Evolutionary conservation across 2,888 invertebrate species (phyloP), one percentile per base, ranked within the genome.

Genomic region (Phlogophora meticulosa): DNA sequence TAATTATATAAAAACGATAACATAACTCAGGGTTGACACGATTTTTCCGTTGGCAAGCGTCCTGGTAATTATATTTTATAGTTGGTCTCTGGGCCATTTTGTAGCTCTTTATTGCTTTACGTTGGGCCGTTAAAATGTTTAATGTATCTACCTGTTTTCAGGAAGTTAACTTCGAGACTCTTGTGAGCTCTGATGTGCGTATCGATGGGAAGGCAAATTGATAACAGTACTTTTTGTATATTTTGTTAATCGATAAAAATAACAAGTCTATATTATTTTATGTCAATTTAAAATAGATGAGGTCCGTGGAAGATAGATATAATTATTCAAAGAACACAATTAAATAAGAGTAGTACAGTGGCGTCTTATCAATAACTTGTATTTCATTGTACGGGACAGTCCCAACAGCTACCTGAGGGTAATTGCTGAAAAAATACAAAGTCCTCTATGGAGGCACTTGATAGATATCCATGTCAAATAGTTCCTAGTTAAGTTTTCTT

Each of bases 31-130:
- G 57, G 67, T 72, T 77, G 72, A 68, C 77, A 72, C 61, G 32
- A 60, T 77, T 76, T 72, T 67, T 63, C 72, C 13, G 46, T 61
- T 75, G 56, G 65, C 66, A 65, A 75, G 75, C 72, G 61, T 38
- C 49, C 62, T 49, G 49, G 73, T 72, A 76, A 76, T 76, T 77
- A 77, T 76, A 63, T 76, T 77, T 77, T 76, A 77, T 76, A 77
- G 77, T 68, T 63, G 45, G 76, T 72, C 72, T 68, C 72, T 72
- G 56, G 77, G 53, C 68, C 46, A 77, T 77, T 76, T 57, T 68
- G 77, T 49, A 49, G 52, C 57, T 20, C 48, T 72, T 76, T 77
- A 76, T 72, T 68, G 68, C 77, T 60, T 72, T 40, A 59, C 52
- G 46, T 57, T 49, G 45, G 63, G 62, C 68, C 68, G 68, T 76